Base-by-base conservation (phyloP, 2,113 vertebrate genomes). In the Cnemophilus loriae region DNA sequence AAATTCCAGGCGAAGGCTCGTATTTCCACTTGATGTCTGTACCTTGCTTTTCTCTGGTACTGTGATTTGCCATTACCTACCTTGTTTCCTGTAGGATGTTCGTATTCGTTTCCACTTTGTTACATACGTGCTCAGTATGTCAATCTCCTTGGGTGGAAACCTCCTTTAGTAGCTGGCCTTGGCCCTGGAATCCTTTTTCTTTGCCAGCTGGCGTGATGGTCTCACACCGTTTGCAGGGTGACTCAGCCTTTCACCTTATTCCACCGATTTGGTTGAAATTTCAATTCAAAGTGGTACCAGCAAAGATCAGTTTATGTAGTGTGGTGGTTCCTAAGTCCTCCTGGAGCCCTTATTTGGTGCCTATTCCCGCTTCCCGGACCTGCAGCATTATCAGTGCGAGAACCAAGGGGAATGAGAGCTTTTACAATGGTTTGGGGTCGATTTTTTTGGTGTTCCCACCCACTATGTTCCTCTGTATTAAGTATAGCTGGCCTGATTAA, bases 141-240 rank as follows among this genome's bases (percentile, higher is more conserved):
- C 18, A 33, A 0, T 44, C 5, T 63, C 37, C 17, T 65, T 79
- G 27, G 27, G 4, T 39, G 19, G 41, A 59, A 52, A 41, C 23
- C 10, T 76, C 10, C 7, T 49, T 44, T 27, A 57, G 57, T 47
- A 47, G 32, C 50, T 53, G 10, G 7, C 9, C 26, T 3, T 46
- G 14, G 12, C 7, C 4, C 1, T 47, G 17, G 37, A 33, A 19
- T 61, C 8, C 13, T 19, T 73, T 52, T 44, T 35, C 9, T 53
- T 50, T 46, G n/a, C 22, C 60, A 7, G 14, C 4, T 56, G 35
- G 14, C 8, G 7, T 8, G 5, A 16, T 28, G 53, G 13, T 87
- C 13, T 16, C 37, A 13, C 20, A 3, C 30, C 0, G 0, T 32
- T 37, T 0, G 1, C 35, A 32, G 56, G 13, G 7, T 13, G n/a